Evolutionary conservation across 2,888 invertebrate species (phyloP), one percentile per base, ranked within the genome.

Genomic region (Calephelis perditalis): DNA sequence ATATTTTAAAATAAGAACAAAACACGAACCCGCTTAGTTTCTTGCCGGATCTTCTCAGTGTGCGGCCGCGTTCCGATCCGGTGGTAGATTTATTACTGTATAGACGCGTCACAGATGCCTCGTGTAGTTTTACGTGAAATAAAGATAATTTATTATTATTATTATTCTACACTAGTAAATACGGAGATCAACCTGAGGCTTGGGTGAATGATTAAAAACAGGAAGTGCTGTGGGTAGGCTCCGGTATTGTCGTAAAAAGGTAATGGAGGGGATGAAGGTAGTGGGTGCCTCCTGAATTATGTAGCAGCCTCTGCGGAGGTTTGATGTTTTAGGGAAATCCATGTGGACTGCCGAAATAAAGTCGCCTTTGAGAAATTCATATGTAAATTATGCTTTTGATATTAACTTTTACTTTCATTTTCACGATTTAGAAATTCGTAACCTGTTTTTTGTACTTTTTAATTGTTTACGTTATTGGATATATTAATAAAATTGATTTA

Each of bases 261-360:
- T 15, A 15, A 15, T 15, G 15, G 15, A 15, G 15, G 15, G 15
- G 15, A 15, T 15, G 15, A 15, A 15, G 15, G 15, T 15, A 15
- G 15, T 15, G 15, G 15, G 15, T 57, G 59, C 54, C 59, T 62
- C 10, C 54, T 62, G 65, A 65, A 65, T 63, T 65, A 63, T 65
- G 62, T 63, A 63, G 63, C 61, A 63, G 63, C 55, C 59, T 45
- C 63, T 62, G 56, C 65, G 61, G 59, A 49, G 60, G 60, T 15
- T 47, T 63, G 63, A 62, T 63, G 61, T 65, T 63, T 61, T 62
- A 65, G 63, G 62, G 63, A 62, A 62, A 63, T 63, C 52, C 63
- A 57, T 62, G 62, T 59, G 58, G 59, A 59, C 47, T 47, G 47
- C 7, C 47, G 47, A 47, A 47, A 47, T 47, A 47, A 47, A 12